A percentile compares a stretch with the other conserved stretches of the same genome.
Conservation (phyloP, 2,888 invertebrate genomes). For the Calliphora vomitoria region DNA sequence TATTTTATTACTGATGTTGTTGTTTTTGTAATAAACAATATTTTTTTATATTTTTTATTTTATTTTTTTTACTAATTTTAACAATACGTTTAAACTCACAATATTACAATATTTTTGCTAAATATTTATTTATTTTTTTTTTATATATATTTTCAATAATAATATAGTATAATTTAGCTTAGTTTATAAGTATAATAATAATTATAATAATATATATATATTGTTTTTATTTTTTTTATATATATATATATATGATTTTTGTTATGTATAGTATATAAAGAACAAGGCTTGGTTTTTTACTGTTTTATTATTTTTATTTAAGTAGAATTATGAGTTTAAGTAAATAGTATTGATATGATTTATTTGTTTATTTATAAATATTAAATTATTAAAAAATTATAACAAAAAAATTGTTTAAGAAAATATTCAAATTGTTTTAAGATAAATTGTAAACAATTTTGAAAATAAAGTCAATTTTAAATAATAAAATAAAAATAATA, state of each 20-base stretch:
- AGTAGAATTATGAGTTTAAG: slow-evolving; percentile 68
- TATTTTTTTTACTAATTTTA: slow-evolving; percentile 79
- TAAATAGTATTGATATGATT: slow-evolving; percentile 74
- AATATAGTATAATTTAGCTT: slow-evolving; percentile 75
- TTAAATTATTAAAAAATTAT: slow-evolving; percentile 6
- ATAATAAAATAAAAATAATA: not conserved
- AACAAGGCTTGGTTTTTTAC: slow-evolving; percentile 76
- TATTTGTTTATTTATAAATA: slow-evolving; percentile 62
- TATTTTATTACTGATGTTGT: slow-evolving; percentile 29
- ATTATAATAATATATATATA: slow-evolving; percentile 75
- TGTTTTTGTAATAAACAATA: slow-evolving; percentile 70
- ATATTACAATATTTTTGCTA: slow-evolving; percentile 83
- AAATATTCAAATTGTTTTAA: not conserved
- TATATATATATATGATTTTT: slow-evolving; percentile 69
- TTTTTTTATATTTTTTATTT: slow-evolving; percentile 60
- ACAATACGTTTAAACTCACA: slow-evolving; percentile 84
- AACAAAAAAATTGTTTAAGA: not conserved
- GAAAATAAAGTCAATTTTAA: not conserved
- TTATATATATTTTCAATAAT: slow-evolving; percentile 75
- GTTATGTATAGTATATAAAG: slow-evolving; percentile 76
- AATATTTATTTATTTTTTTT: slow-evolving; percentile 81
- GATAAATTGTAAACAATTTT: not conserved
- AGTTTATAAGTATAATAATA: slow-evolving; percentile 74
- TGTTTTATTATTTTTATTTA: slow-evolving; percentile 68
- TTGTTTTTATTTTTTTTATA: slow-evolving; percentile 72